phyloP scores from a whole-genome alignment of 2,888 invertebrate species.

The Orchesella flavescens region DNA sequence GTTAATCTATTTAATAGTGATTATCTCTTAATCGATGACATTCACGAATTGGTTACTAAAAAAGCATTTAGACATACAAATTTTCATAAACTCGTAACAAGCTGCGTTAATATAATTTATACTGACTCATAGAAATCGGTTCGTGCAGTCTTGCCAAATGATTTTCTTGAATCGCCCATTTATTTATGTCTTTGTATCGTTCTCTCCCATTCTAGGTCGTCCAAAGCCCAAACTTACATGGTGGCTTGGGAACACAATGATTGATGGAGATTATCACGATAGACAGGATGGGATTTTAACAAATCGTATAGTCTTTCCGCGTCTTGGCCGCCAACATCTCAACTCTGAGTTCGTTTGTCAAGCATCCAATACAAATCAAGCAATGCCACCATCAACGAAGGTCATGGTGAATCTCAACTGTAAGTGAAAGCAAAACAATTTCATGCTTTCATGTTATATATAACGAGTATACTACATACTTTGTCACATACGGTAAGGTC shows the following conservation, averaged over 20 bases:
- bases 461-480: background rate
- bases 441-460: background rate
- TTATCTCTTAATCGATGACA: too few species aligned
- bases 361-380: conserved; percentile 89
- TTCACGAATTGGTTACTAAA: too few species aligned
- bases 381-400: conserved; percentile 84
- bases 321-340: conserved; percentile 86
- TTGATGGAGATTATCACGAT: conserved; percentile 87
- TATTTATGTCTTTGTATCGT: too few species aligned
- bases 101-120: too few species aligned
- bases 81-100: too few species aligned
- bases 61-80: too few species aligned
- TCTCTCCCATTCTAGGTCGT: conserved; percentile 55
- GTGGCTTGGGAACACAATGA: conserved; percentile 88
- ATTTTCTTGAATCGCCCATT: too few species aligned
- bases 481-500: background rate
- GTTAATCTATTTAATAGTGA: too few species aligned
- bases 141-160: too few species aligned
- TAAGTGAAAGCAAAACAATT: conserved; percentile 77
- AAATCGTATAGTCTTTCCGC: conserved; percentile 86
- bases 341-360: conserved; percentile 89
- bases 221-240: conserved; percentile 87
- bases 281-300: conserved; percentile 82
- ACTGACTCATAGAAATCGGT: too few species aligned
- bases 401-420: conserved; percentile 88